Conservation (phyloP, 1,140 invertebrate species). For the Drosophila parabipectinata region DNA sequence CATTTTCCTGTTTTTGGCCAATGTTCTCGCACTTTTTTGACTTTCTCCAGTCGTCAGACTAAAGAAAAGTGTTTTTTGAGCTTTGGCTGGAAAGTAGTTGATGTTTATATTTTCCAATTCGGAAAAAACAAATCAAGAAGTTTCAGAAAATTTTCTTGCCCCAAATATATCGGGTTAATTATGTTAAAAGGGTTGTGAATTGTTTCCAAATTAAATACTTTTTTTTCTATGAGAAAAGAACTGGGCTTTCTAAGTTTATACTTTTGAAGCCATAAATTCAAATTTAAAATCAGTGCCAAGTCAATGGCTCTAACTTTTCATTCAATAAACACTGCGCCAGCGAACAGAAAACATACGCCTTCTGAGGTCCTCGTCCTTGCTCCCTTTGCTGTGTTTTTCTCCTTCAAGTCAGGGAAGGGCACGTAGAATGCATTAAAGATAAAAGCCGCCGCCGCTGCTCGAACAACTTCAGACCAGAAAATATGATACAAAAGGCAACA, state of each 20-base stretch:
- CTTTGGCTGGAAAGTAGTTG: constrained; percentile 5
- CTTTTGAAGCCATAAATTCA: neutral
- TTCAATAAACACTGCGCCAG: constrained; percentile 28
- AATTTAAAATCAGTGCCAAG: constrained; percentile 35
- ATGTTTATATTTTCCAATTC: constrained; percentile 1
- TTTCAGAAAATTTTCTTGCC: neutral
- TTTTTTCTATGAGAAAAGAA: neutral
- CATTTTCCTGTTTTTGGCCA: constrained; percentile 17
- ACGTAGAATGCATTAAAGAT: constrained; percentile 72
- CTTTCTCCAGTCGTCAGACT: constrained; percentile 10
- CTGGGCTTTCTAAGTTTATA: neutral
- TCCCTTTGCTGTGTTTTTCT: neutral
- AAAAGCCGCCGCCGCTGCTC: constrained; percentile 42
- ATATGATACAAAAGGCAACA: constrained; percentile 55
- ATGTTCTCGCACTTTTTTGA: constrained; percentile 6
- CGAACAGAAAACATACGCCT: constrained; percentile 7
- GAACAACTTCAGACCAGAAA: constrained; percentile 64
- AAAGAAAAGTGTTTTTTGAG: constrained; percentile 26
- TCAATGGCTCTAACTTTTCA: constrained; percentile 23
- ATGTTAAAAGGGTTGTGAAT: too few relatives aligned
- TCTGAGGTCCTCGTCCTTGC: neutral
- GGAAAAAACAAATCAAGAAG: neutral
- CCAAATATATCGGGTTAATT: neutral
- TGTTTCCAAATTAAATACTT: neutral
- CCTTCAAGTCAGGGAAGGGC: constrained; percentile 36